Evolutionary conservation across 1,140 invertebrate genomes (phyloP).

Genomic region (Mylabris phalerata): DNA sequence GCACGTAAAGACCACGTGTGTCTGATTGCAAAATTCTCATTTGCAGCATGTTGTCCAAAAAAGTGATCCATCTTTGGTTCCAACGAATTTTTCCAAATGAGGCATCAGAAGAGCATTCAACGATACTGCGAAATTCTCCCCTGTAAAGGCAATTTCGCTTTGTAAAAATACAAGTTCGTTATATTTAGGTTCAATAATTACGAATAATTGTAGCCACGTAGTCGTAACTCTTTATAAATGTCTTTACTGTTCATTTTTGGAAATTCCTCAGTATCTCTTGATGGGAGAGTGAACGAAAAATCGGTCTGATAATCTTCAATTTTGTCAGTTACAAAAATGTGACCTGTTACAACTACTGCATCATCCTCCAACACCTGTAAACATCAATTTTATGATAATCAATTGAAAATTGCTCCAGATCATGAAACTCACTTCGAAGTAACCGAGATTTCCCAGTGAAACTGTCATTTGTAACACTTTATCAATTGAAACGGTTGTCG

Average conservation of each 20-base stretch:
- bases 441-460: constrained; percentile 71
- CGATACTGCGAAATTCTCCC: constrained; percentile 20
- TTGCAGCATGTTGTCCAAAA: constrained; percentile 92
- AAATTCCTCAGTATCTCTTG: too few relatives aligned
- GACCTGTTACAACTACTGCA: too few relatives aligned
- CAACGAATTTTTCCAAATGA: constrained; percentile 49
- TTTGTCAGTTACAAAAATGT: too few relatives aligned
- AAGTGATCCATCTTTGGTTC: constrained; percentile 81
- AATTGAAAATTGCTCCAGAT: too few relatives aligned
- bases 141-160: neutral
- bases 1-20: constrained; percentile 67
- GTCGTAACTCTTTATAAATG: constrained; percentile 83
- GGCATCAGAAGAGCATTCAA: constrained; percentile 43
- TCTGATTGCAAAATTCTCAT: constrained; percentile 69
- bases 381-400: neutral
- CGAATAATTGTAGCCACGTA: constrained; percentile 86
- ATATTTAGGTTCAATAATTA: too few relatives aligned
- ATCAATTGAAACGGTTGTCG: constrained; percentile 59
- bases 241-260: constrained; percentile 44
- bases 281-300: too few relatives aligned
- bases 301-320: too few relatives aligned
- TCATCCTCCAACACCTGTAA: too few relatives aligned
- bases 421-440: constrained; percentile 57
- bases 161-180: constrained; percentile 24
- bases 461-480: constrained; percentile 69